Evolutionary conservation across 2,888 invertebrate species (phyloP), one percentile per base, ranked within the genome.

Genomic region (Hyppa rectilinea): DNA sequence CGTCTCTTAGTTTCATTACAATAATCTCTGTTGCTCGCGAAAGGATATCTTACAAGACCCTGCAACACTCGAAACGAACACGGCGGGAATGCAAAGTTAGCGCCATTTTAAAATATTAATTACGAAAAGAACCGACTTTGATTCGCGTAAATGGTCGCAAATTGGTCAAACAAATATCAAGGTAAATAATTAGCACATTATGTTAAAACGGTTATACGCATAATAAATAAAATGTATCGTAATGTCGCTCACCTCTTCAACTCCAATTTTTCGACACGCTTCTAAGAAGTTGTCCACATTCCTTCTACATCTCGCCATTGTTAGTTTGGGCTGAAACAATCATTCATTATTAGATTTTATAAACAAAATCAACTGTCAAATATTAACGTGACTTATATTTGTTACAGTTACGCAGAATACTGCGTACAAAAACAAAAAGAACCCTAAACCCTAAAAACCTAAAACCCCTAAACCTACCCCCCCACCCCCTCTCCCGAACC

Each of bases 221-320:
- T 12, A 53, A 53, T 49, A 58, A 36, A 29, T 26, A 34, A 6
- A 34, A 31, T 2, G 2, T 38, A 3, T 36, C 62, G 4, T 43
- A 23, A 29, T 40, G 20, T 23, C 12, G 89, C 97, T 97, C 94
- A 99, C 99, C 98, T 99, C 98, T 94, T 98, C 98, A 20, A 99
- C 98, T 82, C 99, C 99, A 87, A 99, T 98, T 94, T 97, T 98
- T 75, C 98, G 97, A 94, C 99, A 99, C 31, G 99, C 99, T 89
- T 99, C 99, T 85, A 99, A 95, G 90, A 99, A 99, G 95, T 99
- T 99, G 92, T 99, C 99, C 38, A 99, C 99, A 92, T 99, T 99
- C 89, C 98, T 97, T 87, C 99, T 97, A 96, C 99, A 99, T 87
- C 99, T 97, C 52, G 99, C 98, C 97, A 98, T 98, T n/a, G 99